Base-by-base conservation (phyloP, 2,113 vertebrate genomes). In the Mobula birostris region DNA sequence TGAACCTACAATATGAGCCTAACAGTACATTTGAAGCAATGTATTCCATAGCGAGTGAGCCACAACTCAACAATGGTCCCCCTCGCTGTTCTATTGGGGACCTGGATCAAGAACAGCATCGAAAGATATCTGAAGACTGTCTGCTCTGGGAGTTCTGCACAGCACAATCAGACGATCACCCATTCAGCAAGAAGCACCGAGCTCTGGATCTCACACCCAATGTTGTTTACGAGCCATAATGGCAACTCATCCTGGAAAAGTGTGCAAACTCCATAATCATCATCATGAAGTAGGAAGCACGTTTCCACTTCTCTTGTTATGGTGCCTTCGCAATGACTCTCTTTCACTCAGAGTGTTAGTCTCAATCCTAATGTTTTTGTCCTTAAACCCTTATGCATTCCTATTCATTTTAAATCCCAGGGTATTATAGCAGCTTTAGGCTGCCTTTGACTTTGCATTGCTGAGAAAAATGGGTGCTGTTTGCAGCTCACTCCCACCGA, bases 401-500 rank as follows among this genome's bases (percentile, higher is more conserved):
- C 29, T 66, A 12, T 17, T 29, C 85, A 27, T n/a, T 88, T 29
- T 66, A 88, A 88, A 88, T 9, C 5, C 32, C 5, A 88, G 6
- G 14, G 12, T 32, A 1, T 32, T n/a, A 63, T 32, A 66, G n/a
- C 8, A 5, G 85, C 7, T 32, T 63, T 32, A 90, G 61, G 14
- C 85, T 90, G 61, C 32, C 85, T 90, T 90, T 90, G 85, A 90
- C 85, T 66, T 63, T 12, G 15, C 15, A 66, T 66, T 66, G 56
- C 29, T 87, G 0, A 87, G 14, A 90, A 61, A 90, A 88, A 90
- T 32, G 27, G 56, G 40, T 56, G 27, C 82, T 32, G 58, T 12
- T 15, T 32, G 17, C 27, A 90, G 85, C 63, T 90, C 85, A 90
- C 58, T n/a, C 85, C 77, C 77, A 72, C 66, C 94, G 40, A 72